Percentiles rank a stretch among this genome's conserved stretches.
phyloP scores from a whole-genome alignment of 2,113 vertebrate species.

The Perca flavescens region DNA sequence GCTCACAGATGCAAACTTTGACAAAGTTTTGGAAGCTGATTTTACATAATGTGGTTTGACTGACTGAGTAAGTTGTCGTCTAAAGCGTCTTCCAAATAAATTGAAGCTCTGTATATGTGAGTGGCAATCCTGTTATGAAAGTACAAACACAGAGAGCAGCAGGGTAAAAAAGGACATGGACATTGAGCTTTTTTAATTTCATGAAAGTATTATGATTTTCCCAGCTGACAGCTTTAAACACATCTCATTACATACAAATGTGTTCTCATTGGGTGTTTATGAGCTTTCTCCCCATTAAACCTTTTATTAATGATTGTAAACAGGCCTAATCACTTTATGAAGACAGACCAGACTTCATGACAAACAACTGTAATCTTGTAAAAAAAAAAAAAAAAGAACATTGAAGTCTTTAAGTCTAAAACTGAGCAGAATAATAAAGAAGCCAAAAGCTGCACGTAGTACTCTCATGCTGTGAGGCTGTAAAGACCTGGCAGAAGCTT shows the following conservation, averaged over 20 bases:
- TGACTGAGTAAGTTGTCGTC: slow-evolving; percentile 3
- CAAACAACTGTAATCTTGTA: slow-evolving; percentile 1
- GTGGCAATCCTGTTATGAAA: slow-evolving; percentile 6
- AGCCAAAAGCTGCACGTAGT: neutral
- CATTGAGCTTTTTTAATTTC: slow-evolving; percentile 27
- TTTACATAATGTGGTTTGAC: neutral
- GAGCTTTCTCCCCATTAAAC: neutral
- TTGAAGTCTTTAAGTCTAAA: neutral
- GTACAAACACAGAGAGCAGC: neutral
- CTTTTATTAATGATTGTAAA: slow-evolving; percentile 30
- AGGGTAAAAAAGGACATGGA: neutral
- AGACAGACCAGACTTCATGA: neutral
- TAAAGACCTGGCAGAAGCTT: slow-evolving; percentile 23
- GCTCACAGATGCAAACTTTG: neutral
- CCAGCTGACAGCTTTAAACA: slow-evolving; percentile 17
- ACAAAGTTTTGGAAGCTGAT: neutral
- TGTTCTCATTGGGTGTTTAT: slow-evolving; percentile 12
- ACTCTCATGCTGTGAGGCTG: neutral
- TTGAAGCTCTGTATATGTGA: neutral
- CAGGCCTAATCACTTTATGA: neutral
- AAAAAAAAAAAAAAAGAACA: neutral
- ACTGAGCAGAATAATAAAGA: neutral
- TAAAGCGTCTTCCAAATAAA: slow-evolving; percentile 8
- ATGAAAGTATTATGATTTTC: slow-evolving; percentile 33
- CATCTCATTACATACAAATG: slow-evolving; percentile 24